Evolutionary conservation across 2,113 vertebrate species (phyloP), one percentile per base, ranked within the genome.

Genomic region (Colinus virginianus): DNA sequence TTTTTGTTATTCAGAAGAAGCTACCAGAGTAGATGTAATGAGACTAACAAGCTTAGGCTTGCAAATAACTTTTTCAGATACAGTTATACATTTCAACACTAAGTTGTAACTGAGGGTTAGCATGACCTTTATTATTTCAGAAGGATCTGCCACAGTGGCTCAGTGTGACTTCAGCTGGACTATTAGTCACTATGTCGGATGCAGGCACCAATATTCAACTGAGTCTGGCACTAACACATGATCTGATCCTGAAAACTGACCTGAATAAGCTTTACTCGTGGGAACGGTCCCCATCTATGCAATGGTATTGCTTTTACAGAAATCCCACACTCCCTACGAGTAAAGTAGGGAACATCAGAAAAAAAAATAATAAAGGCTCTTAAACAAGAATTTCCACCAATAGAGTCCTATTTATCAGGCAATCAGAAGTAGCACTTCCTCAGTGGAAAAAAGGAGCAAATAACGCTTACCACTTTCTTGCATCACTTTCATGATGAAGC

Each of bases 191-290:
- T 26, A 49, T 43, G 81, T 80, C 58, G 76, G 82, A 88, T 9
- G 80, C 49, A 78, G 69, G 53, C 72, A 81, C 68, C 70, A 68
- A 66, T 23, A 82, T 42, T 28, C 45, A 86, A 16, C 26, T 79
- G 84, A 78, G 45, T 20, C 61, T 84, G 68, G 6, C 38, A 87
- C 64, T 12, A 67, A 51, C 18, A 83, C 95, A 97, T 45, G 45
- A 96, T 94, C 87, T 45, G 78, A 95, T 96, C 91, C 97, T 97
- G 94, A 53, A 79, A 96, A 97, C 97, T 94, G 86, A 64, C 61
- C 86, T 82, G 64, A 87, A 85, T 74, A 90, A 91, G 51, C 78
- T 81, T 87, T 49, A 68, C 13, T 88, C 11, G 70, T 30, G 71
- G 26, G 38, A 94, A 56, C 2, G 22, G n/a, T 58, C 64, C 48